Base-by-base conservation (phyloP, 1,140 invertebrate genomes). In the Tetramorium alpestre region DNA sequence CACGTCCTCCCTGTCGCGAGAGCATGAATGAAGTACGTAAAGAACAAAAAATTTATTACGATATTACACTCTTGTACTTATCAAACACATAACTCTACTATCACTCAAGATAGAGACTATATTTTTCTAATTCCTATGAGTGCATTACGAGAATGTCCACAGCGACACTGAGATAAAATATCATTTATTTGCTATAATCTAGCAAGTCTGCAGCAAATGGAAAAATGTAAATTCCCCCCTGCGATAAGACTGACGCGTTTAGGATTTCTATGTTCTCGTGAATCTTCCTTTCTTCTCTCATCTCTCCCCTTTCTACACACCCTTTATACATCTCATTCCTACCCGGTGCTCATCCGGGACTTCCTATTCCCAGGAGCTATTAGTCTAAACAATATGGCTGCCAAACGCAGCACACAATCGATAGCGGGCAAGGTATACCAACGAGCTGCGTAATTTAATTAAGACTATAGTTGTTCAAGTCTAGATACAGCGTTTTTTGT, bases 301-400 rank as follows among this genome's bases (percentile, higher is more conserved):
- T 91, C 72, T 85, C 82, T 92, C 56, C 33, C 87, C 70, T 86
- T 70, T 78, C 81, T 80, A 38, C 65, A 80, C 28, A 73, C 86
- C 91, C 92, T 91, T 89, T 87, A 75, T 80, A 87, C 69, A 77
- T 80, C 51, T 87, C 80, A 87, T 85, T 89, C 88, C 89, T 91
- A 87, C 84, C 64, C 85, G 77, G 73, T 86, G 90, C 88, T 91
- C 89, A 89, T 89, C 90, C 87, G 87, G 77, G 76, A 88, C 72
- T 87, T 91, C 90, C 92, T 93, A 93, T 92, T 94, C 92, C 92
- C 93, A 93, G 90, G 90, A 94, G 93, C 93, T 93, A 94, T 95
- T 95, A 94, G 93, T 92, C 91, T 93, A 94, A 94, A 94, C 94
- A 94, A 94, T 94, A 95, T 94, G 94, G 92, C 94, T 94, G 94